Percentiles rank a stretch among this genome's conserved stretches.
Evolutionary conservation across 2,888 invertebrate genomes (phyloP).

Genomic region (Drosophila nr. perissopoda): DNA sequence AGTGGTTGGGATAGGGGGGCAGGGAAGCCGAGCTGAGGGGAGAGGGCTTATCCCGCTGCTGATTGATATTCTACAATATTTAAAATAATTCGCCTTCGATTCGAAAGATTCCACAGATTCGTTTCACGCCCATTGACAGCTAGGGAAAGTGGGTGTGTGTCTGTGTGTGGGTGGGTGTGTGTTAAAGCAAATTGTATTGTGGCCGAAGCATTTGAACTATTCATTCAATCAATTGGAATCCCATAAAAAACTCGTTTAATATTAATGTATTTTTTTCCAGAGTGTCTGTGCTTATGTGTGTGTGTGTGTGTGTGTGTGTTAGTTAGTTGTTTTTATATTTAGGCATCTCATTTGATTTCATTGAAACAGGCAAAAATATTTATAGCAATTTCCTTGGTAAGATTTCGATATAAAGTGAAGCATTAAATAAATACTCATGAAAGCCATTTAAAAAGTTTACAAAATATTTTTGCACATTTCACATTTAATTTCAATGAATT

Average conservation of each 20-base stretch:
- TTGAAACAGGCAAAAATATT: constrained; percentile 17
- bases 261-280: constrained; percentile 52
- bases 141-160: constrained; percentile 6
- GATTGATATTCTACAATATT: constrained; percentile 62
- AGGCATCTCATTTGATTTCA: constrained; percentile 22
- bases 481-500: background rate
- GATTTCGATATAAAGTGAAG: too few species aligned
- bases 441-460: too few species aligned
- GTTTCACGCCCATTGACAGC: constrained; percentile 56
- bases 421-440: background rate
- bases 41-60: constrained; percentile 16
- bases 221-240: constrained; percentile 56
- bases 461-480: background rate
- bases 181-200: constrained; percentile 37
- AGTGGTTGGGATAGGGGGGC: background rate
- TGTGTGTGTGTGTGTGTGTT: background rate
- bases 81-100: constrained; percentile 44
- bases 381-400: background rate
- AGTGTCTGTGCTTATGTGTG: constrained; percentile 9
- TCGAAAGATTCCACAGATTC: constrained; percentile 44
- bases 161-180: constrained; percentile 7
- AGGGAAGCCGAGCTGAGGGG: background rate
- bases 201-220: constrained; percentile 55
- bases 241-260: constrained; percentile 52
- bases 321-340: constrained; percentile 25